Conservation (phyloP, 1,140 invertebrate species). For the Plutomurus gul region DNA sequence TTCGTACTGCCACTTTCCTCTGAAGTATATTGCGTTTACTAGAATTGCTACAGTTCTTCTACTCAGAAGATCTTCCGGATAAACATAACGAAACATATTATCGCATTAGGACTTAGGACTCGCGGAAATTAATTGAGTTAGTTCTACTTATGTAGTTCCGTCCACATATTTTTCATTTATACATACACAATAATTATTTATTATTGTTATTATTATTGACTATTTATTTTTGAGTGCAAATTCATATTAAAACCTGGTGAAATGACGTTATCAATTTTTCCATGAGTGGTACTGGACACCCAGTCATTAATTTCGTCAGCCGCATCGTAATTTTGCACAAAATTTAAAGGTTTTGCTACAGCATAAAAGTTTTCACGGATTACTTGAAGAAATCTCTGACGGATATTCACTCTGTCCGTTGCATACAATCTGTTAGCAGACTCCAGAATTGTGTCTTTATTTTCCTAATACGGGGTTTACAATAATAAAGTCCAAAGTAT, state of each 20-base stretch:
- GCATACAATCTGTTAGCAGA: constrained; percentile 19
- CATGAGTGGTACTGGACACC: background rate
- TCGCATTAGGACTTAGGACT: no score
- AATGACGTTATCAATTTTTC: background rate
- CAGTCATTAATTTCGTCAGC: constrained; percentile 26
- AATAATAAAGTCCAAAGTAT: no score
- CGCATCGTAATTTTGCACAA: background rate
- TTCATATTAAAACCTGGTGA: background rate
- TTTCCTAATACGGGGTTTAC: no score
- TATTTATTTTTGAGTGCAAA: no score
- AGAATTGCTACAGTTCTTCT: background rate
- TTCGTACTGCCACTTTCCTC: constrained; percentile 9
- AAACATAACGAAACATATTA: background rate
- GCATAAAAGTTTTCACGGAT: constrained; percentile 18
- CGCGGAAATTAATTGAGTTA: no score
- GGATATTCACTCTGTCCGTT: background rate
- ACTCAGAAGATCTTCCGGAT: background rate
- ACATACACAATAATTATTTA: background rate
- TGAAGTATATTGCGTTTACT: constrained; percentile 15
- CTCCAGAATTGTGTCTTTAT: background rate
- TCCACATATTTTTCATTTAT: no score
- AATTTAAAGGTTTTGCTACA: constrained; percentile 10
- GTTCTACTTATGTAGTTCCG: no score
- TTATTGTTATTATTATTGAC: background rate
- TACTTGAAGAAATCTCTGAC: background rate